These are phyloP conservation scores for Pomacea maculata DNA, from an alignment of 1,140 invertebrate species.

Conservation along the genomic window DNA sequence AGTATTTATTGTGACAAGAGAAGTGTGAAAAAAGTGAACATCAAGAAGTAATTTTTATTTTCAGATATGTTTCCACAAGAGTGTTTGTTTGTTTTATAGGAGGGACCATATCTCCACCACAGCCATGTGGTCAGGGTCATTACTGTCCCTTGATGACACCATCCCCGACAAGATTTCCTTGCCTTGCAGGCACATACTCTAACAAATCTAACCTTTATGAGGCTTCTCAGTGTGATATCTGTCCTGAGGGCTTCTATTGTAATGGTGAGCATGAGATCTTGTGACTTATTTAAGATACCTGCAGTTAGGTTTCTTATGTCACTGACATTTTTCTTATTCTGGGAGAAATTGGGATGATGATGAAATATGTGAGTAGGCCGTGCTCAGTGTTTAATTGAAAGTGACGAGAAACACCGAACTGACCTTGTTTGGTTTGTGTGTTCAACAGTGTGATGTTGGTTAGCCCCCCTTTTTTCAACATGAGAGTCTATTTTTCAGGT, in stretches of 20 bases:
- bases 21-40: too few species aligned
- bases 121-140: constrained; percentile 53
- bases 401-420: too few species aligned
- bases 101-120: constrained; percentile 42
- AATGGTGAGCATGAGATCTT: constrained; percentile 39
- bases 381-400: too few species aligned
- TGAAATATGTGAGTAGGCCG: too few species aligned
- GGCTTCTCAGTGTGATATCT: constrained; percentile 50
- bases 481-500: constrained; percentile 12
- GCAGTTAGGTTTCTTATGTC: not conserved
- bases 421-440: too few species aligned
- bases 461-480: not conserved
- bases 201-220: constrained; percentile 43
- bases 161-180: constrained; percentile 50
- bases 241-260: constrained; percentile 57
- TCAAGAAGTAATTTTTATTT: too few species aligned
- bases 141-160: constrained; percentile 60
- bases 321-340: not conserved
- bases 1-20: too few species aligned
- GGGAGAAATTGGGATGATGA: not conserved
- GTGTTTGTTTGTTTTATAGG: constrained; percentile 20
- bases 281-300: not conserved
- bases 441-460: too few species aligned
- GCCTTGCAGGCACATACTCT: constrained; percentile 58
- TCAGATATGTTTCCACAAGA: too few species aligned